A percentile compares a stretch with the other conserved stretches of the same genome.
These are phyloP conservation scores for Radopholus similis DNA, from an alignment of 1,140 invertebrate species.

Conservation along the genomic window DNA sequence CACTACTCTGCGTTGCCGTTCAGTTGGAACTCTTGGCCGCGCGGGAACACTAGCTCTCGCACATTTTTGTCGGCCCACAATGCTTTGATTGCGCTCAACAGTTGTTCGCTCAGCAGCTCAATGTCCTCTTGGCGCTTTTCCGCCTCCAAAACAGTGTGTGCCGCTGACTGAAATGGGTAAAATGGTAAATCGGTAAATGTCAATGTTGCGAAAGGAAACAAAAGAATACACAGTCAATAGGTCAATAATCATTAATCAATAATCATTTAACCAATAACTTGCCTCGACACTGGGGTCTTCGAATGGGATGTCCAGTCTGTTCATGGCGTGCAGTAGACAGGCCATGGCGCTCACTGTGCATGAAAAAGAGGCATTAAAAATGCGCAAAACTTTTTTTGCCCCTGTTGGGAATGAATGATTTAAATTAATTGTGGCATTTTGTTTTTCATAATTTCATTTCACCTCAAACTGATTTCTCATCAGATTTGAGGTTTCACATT, in stretches of 20 bases:
- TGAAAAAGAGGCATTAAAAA: no score
- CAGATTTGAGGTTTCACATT: no score
- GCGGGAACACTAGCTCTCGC: slow-evolving; percentile 52
- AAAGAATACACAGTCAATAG: no score
- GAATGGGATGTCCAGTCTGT: slow-evolving; percentile 40
- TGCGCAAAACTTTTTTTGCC: no score
- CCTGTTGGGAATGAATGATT: no score
- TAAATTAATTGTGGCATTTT: no score
- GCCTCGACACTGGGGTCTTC: slow-evolving; percentile 34
- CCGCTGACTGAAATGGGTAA: slow-evolving; percentile 30
- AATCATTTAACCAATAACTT: no score
- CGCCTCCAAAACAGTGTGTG: slow-evolving; percentile 42
- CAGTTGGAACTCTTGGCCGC: slow-evolving; percentile 64
- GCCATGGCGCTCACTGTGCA: slow-evolving; percentile 42
- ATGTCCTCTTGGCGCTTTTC: slow-evolving; percentile 56
- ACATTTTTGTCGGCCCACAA: slow-evolving; percentile 58
- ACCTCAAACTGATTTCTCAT: no score
- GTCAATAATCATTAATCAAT: no score
- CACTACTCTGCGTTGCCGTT: slow-evolving; percentile 4
- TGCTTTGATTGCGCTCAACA: slow-evolving; percentile 35
- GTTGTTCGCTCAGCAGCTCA: slow-evolving; percentile 46
- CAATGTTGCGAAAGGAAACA: no score
- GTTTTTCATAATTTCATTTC: no score
- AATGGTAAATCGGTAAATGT: background rate
- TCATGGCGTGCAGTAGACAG: slow-evolving; percentile 40